These are phyloP conservation scores for Leucoraja erinaceus DNA, from an alignment of 2,113 vertebrate genomes.

Conservation along the genomic window DNA sequence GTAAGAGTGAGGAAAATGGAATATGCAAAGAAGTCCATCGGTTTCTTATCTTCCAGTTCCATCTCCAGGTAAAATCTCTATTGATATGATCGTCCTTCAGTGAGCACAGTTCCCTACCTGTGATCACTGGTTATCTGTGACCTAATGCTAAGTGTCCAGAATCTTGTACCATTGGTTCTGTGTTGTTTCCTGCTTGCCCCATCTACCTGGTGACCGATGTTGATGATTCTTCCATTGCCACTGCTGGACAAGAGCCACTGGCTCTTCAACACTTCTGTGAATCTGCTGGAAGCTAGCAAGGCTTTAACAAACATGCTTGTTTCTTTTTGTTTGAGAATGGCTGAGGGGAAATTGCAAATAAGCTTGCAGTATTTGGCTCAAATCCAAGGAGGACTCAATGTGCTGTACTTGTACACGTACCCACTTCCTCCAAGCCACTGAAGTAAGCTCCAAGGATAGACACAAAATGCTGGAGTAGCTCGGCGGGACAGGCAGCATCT, in stretches of 20 bases:
- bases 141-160: background rate
- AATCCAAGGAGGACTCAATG: too few species aligned
- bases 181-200: background rate
- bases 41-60: conserved; percentile 59
- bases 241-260: background rate
- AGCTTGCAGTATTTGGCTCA: too few species aligned
- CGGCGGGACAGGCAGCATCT: too few species aligned
- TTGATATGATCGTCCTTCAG: background rate
- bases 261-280: background rate
- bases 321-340: background rate
- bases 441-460: too few species aligned
- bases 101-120: background rate
- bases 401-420: background rate
- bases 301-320: too few species aligned
- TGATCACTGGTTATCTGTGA: background rate
- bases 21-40: conserved; percentile 70
- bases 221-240: too few species aligned
- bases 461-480: too few species aligned
- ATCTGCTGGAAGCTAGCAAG: background rate
- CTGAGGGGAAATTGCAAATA: background rate
- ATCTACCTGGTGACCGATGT: too few species aligned
- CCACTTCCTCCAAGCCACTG: background rate
- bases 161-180: background rate
- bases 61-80: conserved; percentile 66
- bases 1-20: conserved; percentile 55